Evolutionary conservation across 2,113 vertebrate species (phyloP).

Genomic region (Indicator maculatus): DNA sequence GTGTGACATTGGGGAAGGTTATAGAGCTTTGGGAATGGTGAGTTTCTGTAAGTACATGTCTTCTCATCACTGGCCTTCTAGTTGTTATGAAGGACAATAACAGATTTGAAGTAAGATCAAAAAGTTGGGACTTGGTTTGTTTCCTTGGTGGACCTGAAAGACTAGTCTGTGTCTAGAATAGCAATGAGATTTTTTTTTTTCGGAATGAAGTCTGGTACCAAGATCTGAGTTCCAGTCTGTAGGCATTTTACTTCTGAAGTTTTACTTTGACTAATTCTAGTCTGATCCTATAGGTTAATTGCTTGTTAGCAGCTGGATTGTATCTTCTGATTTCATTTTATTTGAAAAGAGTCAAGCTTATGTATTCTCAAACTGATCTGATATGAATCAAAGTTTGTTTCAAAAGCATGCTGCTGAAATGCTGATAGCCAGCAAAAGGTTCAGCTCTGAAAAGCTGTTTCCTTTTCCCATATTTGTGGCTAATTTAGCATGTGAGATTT

Average conservation of each 20-base stretch:
- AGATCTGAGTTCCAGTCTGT: not conserved
- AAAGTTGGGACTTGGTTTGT: not conserved
- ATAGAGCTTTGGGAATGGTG: not conserved
- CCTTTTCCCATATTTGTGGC: not conserved
- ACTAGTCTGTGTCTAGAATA: not conserved
- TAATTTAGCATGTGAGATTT: not conserved
- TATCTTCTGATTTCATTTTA: not conserved
- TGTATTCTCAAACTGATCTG: not conserved
- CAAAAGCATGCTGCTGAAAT: not conserved
- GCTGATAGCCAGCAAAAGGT: not conserved
- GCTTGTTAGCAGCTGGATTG: not conserved
- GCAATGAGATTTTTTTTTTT: not conserved
- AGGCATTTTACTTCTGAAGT: not conserved
- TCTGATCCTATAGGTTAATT: not conserved
- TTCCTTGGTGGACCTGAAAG: not conserved
- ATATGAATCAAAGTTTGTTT: not conserved
- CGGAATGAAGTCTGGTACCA: not conserved
- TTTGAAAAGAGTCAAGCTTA: not conserved
- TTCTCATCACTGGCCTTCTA: not conserved
- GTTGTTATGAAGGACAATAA: not conserved
- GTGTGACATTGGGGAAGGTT: not conserved
- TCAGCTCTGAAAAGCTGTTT: not conserved
- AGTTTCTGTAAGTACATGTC: not conserved
- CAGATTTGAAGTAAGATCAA: not conserved
- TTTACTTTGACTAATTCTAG: not conserved